Base-by-base conservation (phyloP, 2,113 vertebrate genomes). In the Cebidichthys violaceus region DNA sequence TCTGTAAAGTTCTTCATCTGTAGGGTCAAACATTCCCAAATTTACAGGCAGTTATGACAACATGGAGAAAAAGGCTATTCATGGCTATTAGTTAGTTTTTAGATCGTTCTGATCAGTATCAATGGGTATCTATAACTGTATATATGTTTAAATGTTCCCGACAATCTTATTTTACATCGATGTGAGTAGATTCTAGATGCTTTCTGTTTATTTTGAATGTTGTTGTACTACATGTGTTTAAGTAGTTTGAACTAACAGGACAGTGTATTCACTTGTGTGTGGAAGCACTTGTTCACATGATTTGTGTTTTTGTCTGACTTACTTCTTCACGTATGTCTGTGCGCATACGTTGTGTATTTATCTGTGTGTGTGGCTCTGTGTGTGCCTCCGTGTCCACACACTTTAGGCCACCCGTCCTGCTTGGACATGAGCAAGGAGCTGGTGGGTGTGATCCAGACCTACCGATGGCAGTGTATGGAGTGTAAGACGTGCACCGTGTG, bases 401-500 rank as follows among this genome's bases (percentile, higher is more conserved):
- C 93, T 89, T 91, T 93, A 99, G 98, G 98, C 91, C 98, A 99
- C 60, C 98, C 98, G 45, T 98, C 98, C 80, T 99, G 98, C 92
- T 93, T 99, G 96, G 97, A 99, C 85, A 99, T 99, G 97, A 97
- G 94, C 41, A 55, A 81, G 79, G 96, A 96, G 81, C 96, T 99
- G 92, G 96, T 99, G 93, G 84, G 94, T 82, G 93, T 97, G 92
- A 98, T 99, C 94, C 97, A 98, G 93, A 99, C 98, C 11, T 99
- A 99, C 75, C 96, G 95, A 7, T 99, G 98, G 98, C 98, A 99
- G 92, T 99, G 98, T 85, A 99, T 99, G 98, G 98, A 99, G 90
- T 99, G 98, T 89, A 99, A 99, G 93, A 98, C 98, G 0, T 99
- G 98, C 95, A 97, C 96, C 68, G 92, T 99, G 76, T 99, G 98